A percentile compares a stretch with the other conserved stretches of the same genome.
Conservation (phyloP, 35 echinoderm and acorn worm genomes). For the Amphiura filiformis region DNA sequence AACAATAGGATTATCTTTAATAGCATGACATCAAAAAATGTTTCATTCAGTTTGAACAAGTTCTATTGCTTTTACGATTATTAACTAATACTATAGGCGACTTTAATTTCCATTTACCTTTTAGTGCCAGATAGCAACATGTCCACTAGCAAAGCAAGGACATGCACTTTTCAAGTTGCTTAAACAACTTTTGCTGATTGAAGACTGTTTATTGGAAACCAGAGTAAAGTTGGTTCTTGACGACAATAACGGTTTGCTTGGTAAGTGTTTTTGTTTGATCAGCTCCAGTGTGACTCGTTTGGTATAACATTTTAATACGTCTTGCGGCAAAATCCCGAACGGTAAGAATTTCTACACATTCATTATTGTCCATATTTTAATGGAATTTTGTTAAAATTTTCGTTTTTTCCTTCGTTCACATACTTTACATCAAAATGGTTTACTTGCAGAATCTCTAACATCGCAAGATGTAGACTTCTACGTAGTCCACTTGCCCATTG, state of each 20-base stretch:
- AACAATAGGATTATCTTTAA: neutral
- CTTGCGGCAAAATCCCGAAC: neutral
- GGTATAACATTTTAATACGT: neutral
- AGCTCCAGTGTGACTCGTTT: neutral
- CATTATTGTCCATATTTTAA: neutral
- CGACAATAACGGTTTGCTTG: neutral
- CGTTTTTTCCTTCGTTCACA: neutral
- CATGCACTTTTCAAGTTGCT: neutral
- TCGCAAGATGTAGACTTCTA: no score
- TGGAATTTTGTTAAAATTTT: neutral
- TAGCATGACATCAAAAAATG: no score
- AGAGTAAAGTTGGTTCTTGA: neutral
- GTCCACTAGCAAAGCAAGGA: neutral
- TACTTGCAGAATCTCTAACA: no score
- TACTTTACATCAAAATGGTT: neutral
- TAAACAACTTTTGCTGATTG: neutral
- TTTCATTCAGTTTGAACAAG: no score
- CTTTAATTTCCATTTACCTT: no score
- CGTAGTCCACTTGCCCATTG: no score
- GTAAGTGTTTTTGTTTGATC: neutral
- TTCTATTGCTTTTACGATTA: no score
- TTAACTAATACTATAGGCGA: no score
- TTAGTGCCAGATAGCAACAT: neutral
- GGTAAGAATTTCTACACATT: neutral
- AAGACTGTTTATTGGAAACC: neutral